A percentile compares a stretch with the other conserved stretches of the same genome.
Conservation (phyloP, 1,140 invertebrate genomes). For the Himalopsyche phryganea region DNA sequence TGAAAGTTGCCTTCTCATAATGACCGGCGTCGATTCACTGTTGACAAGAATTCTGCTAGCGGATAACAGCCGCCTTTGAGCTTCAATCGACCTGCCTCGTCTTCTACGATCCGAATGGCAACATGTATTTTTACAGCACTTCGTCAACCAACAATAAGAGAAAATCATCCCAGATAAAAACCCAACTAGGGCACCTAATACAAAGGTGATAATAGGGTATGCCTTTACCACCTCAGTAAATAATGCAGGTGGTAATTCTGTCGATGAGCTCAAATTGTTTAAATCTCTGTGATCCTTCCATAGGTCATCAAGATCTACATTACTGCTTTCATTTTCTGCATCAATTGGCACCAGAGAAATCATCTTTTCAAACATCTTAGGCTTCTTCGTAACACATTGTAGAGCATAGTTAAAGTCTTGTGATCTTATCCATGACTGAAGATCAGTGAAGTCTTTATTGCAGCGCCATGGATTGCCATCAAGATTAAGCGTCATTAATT, state of each 20-base stretch:
- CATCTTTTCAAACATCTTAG: constrained; percentile 47
- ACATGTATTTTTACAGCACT: constrained; percentile 38
- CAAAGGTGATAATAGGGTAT: constrained; percentile 44
- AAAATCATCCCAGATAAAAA: constrained; percentile 44
- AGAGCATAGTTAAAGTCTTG: constrained; percentile 40
- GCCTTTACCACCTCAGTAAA: constrained; percentile 45
- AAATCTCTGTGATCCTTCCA: constrained; percentile 37
- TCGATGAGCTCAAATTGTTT: constrained; percentile 5
- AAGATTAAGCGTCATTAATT: constrained; percentile 45
- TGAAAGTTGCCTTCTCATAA: constrained; percentile 39
- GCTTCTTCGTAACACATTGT: constrained; percentile 36
- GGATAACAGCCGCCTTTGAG: constrained; percentile 30
- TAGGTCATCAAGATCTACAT: constrained; percentile 38
- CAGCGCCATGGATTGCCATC: constrained; percentile 49
- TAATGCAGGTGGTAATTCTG: constrained; percentile 36
- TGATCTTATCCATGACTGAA: constrained; percentile 43
- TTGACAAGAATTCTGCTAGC: constrained; percentile 38
- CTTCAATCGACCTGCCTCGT: constrained; percentile 30
- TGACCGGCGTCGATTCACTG: constrained; percentile 42
- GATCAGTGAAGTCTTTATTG: constrained; percentile 40
- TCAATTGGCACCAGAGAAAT: constrained; percentile 37
- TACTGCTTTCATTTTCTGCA: constrained; percentile 22
- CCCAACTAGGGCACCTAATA: constrained; percentile 46
- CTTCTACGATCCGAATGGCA: constrained; percentile 33
- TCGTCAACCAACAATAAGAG: constrained; percentile 46